phyloP scores from a whole-genome alignment of 2,888 invertebrate species.

The Melanostoma mellinum region DNA sequence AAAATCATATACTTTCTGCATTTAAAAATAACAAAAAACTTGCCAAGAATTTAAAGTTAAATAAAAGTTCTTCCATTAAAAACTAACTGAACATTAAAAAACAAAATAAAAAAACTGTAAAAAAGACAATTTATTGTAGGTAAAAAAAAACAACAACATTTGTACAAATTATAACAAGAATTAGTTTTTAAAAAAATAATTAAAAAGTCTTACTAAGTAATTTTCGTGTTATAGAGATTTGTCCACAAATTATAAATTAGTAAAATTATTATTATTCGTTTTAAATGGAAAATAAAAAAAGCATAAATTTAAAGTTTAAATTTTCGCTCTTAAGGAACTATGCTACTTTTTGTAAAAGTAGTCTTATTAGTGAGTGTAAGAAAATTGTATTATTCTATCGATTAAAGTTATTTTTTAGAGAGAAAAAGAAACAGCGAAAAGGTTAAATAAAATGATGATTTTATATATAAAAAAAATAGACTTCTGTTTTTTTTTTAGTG shows the following conservation, averaged over 20 bases:
- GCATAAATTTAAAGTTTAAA: neutral
- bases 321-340: conserved; percentile 28
- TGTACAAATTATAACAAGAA: conserved; percentile 62
- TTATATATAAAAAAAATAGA: conserved; percentile 51
- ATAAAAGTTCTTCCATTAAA: conserved; percentile 60
- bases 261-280: conserved; percentile 65
- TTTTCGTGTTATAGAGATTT: conserved; percentile 9
- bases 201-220: conserved; percentile 23
- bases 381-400: conserved; percentile 67
- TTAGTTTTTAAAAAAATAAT: conserved; percentile 13
- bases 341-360: conserved; percentile 74
- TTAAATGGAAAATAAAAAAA: neutral
- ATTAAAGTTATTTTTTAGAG: conserved; percentile 37
- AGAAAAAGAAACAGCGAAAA: conserved; percentile 39
- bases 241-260: conserved; percentile 68
- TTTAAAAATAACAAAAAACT: conserved; percentile 52
- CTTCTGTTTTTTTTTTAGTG: neutral
- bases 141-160: conserved; percentile 32
- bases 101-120: conserved; percentile 40
- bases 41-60: conserved; percentile 58
- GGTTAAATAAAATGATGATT: conserved; percentile 64
- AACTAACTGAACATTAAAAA: conserved; percentile 19
- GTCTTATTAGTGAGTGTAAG: conserved; percentile 66
- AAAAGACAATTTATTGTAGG: conserved; percentile 27
- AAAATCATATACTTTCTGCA: conserved; percentile 27